Evolutionary conservation across 2,888 invertebrate genomes (phyloP).

Genomic region (Itoplectis maculator): DNA sequence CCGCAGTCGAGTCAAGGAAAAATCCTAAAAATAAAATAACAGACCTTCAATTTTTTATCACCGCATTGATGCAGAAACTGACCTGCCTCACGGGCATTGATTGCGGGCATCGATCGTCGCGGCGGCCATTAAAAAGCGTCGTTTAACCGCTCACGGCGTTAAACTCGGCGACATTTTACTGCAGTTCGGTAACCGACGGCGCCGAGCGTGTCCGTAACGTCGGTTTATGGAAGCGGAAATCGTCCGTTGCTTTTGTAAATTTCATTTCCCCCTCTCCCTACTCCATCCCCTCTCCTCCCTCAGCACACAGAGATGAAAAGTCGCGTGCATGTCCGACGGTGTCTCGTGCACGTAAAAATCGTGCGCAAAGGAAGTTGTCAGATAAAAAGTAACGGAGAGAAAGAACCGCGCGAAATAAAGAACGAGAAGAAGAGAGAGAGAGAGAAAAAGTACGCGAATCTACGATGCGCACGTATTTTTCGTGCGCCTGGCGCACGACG

Average conservation of each 20-base stretch:
- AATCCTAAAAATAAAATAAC: neutral
- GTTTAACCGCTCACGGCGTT: neutral
- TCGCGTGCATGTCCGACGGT: slow-evolving; percentile 16
- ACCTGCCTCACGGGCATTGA: neutral
- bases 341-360: slow-evolving; percentile 2
- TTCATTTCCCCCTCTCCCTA: neutral
- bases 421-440: too few relatives aligned
- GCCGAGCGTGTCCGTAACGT: neutral
- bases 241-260: neutral
- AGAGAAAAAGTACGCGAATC: neutral
- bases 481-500: slow-evolving; percentile 44
- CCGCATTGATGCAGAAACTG: neutral
- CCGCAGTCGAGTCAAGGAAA: too few relatives aligned
- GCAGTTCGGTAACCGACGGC: neutral
- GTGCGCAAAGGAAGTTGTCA: neutral
- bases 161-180: neutral
- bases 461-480: slow-evolving; percentile 33
- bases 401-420: too few relatives aligned
- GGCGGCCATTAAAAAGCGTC: neutral
- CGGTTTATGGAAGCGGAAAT: neutral
- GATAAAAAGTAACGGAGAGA: neutral
- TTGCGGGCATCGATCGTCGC: neutral
- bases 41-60: neutral
- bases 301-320: neutral
- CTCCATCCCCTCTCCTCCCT: too few relatives aligned